Evolutionary conservation across 2,797 vertebrate species (phyloP).

Genomic region (Chanos chanos): DNA sequence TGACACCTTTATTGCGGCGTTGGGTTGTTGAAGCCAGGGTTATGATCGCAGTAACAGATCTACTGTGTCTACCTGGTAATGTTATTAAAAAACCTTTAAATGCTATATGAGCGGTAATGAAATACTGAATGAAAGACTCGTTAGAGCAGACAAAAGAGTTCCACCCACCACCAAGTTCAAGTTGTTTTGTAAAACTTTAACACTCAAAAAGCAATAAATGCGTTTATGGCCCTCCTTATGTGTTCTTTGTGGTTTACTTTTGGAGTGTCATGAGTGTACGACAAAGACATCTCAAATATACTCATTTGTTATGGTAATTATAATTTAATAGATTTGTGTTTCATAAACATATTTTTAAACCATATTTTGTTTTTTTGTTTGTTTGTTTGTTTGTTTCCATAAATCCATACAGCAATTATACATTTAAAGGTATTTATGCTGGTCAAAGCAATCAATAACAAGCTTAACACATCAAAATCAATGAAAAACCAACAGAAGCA

Average conservation of each 20-base stretch:
- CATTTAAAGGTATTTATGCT: conserved; percentile 57
- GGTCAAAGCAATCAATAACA: conserved; percentile 57
- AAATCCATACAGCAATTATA: conserved; percentile 64
- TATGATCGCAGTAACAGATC: conserved; percentile 58
- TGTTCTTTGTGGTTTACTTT: too few species aligned
- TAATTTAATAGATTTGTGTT: conserved; percentile 59
- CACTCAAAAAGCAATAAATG: too few species aligned
- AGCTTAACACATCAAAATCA: conserved; percentile 47
- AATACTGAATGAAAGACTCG: too few species aligned
- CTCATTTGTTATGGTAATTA: conserved; percentile 45
- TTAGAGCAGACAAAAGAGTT: too few species aligned
- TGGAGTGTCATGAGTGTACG: too few species aligned
- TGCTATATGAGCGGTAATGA: too few species aligned
- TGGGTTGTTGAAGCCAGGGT: not conserved
- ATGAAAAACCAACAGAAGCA: conserved; percentile 42
- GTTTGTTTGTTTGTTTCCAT: conserved; percentile 60
- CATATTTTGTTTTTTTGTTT: conserved; percentile 9
- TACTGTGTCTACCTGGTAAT: conserved; percentile 52
- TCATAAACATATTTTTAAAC: conserved; percentile 63
- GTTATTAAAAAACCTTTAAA: too few species aligned
- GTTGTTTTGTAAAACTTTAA: too few species aligned
- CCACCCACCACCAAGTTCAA: too few species aligned
- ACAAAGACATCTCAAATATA: too few species aligned
- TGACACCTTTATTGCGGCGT: not conserved
- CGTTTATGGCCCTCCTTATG: too few species aligned